phyloP scores from a whole-genome alignment of 2,888 invertebrate species.

The Itoplectis maculator region DNA sequence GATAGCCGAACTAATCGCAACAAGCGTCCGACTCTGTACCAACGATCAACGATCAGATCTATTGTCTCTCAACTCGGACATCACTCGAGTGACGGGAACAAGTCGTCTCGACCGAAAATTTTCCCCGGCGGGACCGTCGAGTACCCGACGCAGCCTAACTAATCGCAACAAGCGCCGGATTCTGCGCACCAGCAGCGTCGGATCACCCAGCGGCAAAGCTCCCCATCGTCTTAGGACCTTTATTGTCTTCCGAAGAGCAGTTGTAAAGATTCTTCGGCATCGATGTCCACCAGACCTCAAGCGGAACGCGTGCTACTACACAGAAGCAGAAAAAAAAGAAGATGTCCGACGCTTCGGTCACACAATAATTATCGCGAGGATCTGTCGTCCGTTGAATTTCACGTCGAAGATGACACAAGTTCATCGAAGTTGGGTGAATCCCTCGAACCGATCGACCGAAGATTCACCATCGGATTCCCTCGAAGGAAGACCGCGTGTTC shows the following conservation, averaged over 20 bases:
- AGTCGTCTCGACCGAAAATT: not conserved
- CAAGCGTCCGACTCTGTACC: too few relatives aligned
- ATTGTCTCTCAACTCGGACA: too few relatives aligned
- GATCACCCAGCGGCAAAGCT: constrained; percentile 29
- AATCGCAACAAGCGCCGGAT: constrained; percentile 40
- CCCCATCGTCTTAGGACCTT: constrained; percentile 41
- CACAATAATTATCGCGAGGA: constrained; percentile 10
- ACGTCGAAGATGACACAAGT: not conserved
- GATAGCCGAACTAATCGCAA: too few relatives aligned
- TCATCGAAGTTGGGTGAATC: not conserved
- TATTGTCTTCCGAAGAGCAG: constrained; percentile 2
- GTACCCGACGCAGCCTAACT: constrained; percentile 39
- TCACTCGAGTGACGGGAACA: constrained; percentile 26
- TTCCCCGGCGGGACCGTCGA: not conserved
- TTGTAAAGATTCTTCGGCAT: constrained; percentile 43
- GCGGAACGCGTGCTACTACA: not conserved
- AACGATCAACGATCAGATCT: too few relatives aligned
- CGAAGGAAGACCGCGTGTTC: not conserved
- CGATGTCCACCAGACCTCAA: constrained; percentile 9
- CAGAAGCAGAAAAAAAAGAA: constrained; percentile 10
- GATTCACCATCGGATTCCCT: not conserved
- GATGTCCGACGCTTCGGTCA: not conserved
- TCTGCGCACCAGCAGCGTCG: constrained; percentile 11
- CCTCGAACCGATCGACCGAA: not conserved
- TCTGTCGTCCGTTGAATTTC: not conserved